phyloP scores from a whole-genome alignment of 2,888 invertebrate species.

The Oxycera nigricornis region DNA sequence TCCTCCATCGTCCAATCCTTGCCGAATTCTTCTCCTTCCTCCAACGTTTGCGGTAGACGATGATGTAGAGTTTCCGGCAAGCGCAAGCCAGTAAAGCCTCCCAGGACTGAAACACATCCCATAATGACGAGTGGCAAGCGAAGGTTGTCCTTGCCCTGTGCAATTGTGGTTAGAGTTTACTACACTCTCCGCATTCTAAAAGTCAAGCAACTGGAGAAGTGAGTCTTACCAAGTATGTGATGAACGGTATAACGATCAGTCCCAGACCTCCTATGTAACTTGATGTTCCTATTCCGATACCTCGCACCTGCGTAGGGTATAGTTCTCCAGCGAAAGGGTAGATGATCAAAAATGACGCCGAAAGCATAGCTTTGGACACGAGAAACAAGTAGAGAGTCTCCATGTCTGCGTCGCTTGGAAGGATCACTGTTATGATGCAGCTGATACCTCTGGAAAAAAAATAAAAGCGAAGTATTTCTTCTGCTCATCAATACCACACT shows the following conservation, averaged over 20 bases:
- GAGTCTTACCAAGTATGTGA: constrained; percentile 81
- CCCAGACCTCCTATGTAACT: constrained; percentile 91
- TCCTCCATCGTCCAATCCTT: constrained; percentile 80
- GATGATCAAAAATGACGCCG: constrained; percentile 89
- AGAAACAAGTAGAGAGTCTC: constrained; percentile 79
- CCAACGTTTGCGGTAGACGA: constrained; percentile 82
- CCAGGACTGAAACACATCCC: constrained; percentile 81
- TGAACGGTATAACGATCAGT: constrained; percentile 87
- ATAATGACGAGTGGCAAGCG: constrained; percentile 84
- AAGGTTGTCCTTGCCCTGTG: constrained; percentile 82
- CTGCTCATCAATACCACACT: no score
- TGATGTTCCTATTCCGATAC: constrained; percentile 88
- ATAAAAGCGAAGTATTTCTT: no score
- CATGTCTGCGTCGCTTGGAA: constrained; percentile 78
- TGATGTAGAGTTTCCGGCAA: constrained; percentile 86
- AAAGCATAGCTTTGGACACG: constrained; percentile 86
- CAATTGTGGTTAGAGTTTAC: constrained; percentile 40
- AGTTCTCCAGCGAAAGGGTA: constrained; percentile 93
- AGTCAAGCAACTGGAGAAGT: neutral
- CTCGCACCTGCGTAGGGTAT: constrained; percentile 88
- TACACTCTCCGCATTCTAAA: constrained; percentile 1
- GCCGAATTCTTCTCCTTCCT: constrained; percentile 87
- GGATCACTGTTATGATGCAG: constrained; percentile 83
- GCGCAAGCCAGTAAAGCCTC: constrained; percentile 79
- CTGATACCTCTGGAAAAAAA: constrained; percentile 73